phyloP scores from a whole-genome alignment of 1,140 invertebrate genomes.

The Euschistus heros region DNA sequence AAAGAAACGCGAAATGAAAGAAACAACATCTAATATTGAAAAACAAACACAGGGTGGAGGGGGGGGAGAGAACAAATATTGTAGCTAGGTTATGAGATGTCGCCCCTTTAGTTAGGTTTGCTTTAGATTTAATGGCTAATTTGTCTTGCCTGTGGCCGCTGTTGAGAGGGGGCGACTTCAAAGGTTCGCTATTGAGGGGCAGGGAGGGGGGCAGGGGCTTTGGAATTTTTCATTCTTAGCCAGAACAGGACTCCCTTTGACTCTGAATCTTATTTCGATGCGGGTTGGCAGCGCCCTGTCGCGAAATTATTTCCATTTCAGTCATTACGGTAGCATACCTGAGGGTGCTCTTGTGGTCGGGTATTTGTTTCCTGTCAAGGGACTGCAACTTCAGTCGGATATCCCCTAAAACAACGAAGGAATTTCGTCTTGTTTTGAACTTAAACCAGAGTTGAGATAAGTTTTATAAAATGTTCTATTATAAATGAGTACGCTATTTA shows the following conservation, averaged over 20 bases:
- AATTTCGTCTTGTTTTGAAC: no score
- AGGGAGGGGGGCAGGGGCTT: neutral
- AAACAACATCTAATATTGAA: no score
- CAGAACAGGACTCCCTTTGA: neutral
- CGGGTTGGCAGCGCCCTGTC: neutral
- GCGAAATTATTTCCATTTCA: neutral
- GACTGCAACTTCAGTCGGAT: no score
- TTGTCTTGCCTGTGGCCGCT: conserved; percentile 1
- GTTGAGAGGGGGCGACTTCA: neutral
- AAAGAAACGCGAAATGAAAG: no score
- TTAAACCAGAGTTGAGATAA: no score
- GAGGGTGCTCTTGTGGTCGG: no score
- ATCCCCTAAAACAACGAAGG: no score
- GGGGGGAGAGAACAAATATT: neutral
- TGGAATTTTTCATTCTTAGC: conserved; percentile 7
- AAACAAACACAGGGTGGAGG: neutral
- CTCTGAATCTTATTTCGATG: neutral
- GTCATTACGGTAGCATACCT: no score
- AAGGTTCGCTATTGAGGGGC: neutral
- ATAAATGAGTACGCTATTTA: no score
- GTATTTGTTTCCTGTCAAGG: no score
- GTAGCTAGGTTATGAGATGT: conserved; percentile 9
- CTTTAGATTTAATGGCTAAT: conserved; percentile 4
- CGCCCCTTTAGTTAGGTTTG: neutral
- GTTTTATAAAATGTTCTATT: no score